phyloP scores from a whole-genome alignment of 2,113 vertebrate genomes.

The Recurvirostra avosetta region DNA sequence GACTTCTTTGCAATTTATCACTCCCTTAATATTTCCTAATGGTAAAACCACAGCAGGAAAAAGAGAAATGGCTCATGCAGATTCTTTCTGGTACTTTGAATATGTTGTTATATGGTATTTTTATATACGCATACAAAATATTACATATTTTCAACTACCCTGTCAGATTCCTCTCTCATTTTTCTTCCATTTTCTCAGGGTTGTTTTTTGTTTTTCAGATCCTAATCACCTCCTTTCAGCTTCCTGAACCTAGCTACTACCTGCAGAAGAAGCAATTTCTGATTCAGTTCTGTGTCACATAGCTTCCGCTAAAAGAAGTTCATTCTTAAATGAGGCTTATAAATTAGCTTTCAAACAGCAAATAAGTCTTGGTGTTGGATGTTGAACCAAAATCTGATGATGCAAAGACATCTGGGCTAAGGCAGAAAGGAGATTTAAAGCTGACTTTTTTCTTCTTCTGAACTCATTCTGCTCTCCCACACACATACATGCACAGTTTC shows the following conservation, averaged over 20 bases:
- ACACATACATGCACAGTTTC: not conserved
- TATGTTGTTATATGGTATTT: not conserved
- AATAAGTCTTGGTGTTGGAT: not conserved
- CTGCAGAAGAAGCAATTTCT: not conserved
- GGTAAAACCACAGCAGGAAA: not conserved
- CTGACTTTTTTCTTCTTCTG: not conserved
- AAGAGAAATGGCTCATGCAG: not conserved
- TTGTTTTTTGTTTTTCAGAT: not conserved
- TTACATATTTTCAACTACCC: not conserved
- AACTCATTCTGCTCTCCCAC: not conserved
- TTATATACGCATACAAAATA: not conserved
- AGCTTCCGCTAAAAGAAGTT: not conserved
- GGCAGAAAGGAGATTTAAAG: slow-evolving; percentile 6
- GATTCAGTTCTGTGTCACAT: not conserved
- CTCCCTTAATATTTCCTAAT: not conserved
- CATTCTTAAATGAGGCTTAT: not conserved
- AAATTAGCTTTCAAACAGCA: not conserved
- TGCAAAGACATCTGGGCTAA: not conserved
- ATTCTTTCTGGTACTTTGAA: not conserved
- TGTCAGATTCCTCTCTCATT: not conserved
- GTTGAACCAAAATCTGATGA: not conserved
- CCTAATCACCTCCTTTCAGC: not conserved
- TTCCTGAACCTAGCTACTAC: not conserved
- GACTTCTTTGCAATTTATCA: not conserved
- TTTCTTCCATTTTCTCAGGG: not conserved